Evolutionary conservation across 2,888 invertebrate genomes (phyloP).

Genomic region (Cantharis flavilabris): DNA sequence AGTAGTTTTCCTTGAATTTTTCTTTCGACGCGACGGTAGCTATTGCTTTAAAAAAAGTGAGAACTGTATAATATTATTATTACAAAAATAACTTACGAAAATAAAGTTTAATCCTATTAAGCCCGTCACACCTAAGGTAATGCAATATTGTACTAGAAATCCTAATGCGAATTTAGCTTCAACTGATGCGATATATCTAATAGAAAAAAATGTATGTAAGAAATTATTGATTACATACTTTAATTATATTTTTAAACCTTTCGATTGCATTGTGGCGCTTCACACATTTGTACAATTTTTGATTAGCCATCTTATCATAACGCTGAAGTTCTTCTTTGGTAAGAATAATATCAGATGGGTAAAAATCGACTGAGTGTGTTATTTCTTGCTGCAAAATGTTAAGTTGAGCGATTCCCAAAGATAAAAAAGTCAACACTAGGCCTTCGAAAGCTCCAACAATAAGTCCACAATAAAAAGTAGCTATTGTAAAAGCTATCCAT

Average conservation of each 20-base stretch:
- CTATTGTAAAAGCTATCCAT: not conserved
- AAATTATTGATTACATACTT: not conserved
- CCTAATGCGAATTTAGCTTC: not conserved
- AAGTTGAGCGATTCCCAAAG: not conserved
- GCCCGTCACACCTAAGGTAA: not conserved
- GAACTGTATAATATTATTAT: too few relatives aligned
- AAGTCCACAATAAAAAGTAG: not conserved
- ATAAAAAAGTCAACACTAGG: not conserved
- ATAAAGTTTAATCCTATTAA: not conserved
- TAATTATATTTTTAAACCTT: not conserved
- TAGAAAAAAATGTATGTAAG: not conserved
- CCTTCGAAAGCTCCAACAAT: not conserved
- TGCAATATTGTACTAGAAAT: not conserved
- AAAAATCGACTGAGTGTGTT: not conserved
- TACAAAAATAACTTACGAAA: not conserved
- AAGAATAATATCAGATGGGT: not conserved
- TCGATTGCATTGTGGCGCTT: not conserved
- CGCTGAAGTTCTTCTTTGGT: not conserved
- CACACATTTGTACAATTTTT: not conserved
- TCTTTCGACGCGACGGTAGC: too few relatives aligned
- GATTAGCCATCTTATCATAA: not conserved
- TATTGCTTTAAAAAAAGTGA: too few relatives aligned
- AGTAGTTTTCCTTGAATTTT: too few relatives aligned
- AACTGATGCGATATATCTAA: not conserved
- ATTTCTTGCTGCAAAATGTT: not conserved